Base-by-base conservation (phyloP, 2,113 vertebrate species). In the Siphamia tubifer region DNA sequence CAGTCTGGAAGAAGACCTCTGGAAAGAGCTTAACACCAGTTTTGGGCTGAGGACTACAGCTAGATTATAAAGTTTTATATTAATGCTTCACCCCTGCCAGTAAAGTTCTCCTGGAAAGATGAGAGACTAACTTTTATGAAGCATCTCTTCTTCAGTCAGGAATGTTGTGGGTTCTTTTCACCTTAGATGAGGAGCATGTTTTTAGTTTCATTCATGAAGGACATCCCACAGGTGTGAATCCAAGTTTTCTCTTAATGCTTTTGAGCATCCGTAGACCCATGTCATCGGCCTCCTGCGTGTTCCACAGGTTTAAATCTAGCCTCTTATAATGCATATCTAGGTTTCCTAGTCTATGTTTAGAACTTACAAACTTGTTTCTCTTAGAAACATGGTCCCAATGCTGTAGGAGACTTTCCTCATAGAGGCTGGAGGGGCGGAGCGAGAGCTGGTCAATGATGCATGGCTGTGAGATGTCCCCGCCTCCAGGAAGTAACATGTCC, bases 351-450 rank as follows among this genome's bases (percentile, higher is more conserved):
- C 53, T 28, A 36, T 23, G 30, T 42, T 0, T 8, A 48, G 11
- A 21, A 74, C 90, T 96, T 94, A 99, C 93, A 99, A 92, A 90
- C 98, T 99, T 2, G 97, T 99, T 90, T 99, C 97, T 87, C 96
- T 94, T 63, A 99, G 95, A 90, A 99, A 99, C 98, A 99, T 99
- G 84, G 98, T 99, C 81, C 98, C 98, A 2, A 99, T 99, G 92
- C 95, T 97, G 92, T 99, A 99, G 74, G 97, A 97, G 77, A 97
- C 93, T 86, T 97, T 98, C 82, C 94, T 97, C 84, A 97, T 94
- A 89, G 95, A 95, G 24, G 95, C 91, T 21, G 96, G 94, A 17
- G 96, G 91, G 58, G 94, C 75, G 6, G 96, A 96, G 77, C 95
- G 90, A 47, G 90, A 92, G 82, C 87, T 91, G 81, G 90, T 90